Evolutionary conservation across 1,140 invertebrate genomes (phyloP).

Genomic region (Neodiprion fabricii): DNA sequence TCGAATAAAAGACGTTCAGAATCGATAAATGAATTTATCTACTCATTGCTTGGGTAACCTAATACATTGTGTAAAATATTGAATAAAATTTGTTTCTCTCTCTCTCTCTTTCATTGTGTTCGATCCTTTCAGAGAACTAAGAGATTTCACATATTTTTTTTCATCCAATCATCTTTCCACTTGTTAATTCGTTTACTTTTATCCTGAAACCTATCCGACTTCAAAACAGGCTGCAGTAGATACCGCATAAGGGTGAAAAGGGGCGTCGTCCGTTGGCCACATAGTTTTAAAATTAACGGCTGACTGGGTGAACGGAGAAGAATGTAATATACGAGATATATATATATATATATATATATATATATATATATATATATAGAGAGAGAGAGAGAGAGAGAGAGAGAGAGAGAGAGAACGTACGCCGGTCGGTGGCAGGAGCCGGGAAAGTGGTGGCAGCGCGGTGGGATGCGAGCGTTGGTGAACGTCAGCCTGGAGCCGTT

Average conservation of each 20-base stretch:
- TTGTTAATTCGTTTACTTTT: background rate
- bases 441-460: background rate
- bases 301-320: constrained; percentile 44
- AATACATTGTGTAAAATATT: too few relatives aligned
- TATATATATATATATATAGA: too few relatives aligned
- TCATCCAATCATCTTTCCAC: background rate
- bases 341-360: too few relatives aligned
- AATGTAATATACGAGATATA: constrained; percentile 42
- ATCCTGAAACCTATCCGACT: background rate
- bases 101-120: too few relatives aligned
- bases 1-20: too few relatives aligned
- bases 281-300: constrained; percentile 38
- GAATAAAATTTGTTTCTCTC: too few relatives aligned
- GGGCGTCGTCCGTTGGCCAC: constrained; percentile 11
- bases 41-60: too few relatives aligned
- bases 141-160: background rate
- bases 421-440: background rate
- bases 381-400: background rate
- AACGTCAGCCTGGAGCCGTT: background rate
- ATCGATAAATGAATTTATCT: too few relatives aligned
- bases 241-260: background rate
- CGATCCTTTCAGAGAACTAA: too few relatives aligned
- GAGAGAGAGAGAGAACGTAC: constrained; percentile 9
- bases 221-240: background rate
- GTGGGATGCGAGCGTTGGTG: background rate